phyloP scores from a whole-genome alignment of 2,888 invertebrate species.

The Ischnura elegans region DNA sequence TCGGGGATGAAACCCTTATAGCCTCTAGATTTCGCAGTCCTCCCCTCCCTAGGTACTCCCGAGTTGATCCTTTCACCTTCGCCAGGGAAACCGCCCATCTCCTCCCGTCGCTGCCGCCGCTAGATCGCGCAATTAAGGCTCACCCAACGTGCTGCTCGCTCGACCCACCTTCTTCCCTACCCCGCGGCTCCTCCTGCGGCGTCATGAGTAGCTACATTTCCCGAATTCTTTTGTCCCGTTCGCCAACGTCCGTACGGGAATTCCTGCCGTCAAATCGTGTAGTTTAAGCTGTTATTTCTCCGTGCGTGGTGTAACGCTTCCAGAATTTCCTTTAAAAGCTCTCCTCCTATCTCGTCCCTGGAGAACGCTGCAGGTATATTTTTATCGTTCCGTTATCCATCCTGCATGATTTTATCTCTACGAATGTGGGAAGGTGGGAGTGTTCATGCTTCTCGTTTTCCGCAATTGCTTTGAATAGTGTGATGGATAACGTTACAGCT shows the following conservation, averaged over 20 bases:
- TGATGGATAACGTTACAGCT: neutral
- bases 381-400: neutral
- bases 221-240: slow-evolving; percentile 19
- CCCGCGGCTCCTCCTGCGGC: neutral
- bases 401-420: neutral
- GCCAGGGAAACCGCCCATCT: neutral
- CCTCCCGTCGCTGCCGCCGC: neutral
- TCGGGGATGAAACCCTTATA: too few relatives aligned
- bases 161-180: neutral
- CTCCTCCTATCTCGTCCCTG: neutral
- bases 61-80: neutral
- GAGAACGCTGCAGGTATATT: neutral
- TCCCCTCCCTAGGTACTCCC: neutral
- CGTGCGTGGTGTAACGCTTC: neutral
- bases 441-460: neutral
- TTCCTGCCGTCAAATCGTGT: neutral
- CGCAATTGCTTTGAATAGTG: neutral
- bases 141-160: neutral
- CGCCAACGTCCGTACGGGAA: neutral
- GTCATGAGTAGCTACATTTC: slow-evolving; percentile 29
- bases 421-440: neutral
- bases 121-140: slow-evolving; percentile 1
- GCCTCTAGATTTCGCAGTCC: too few relatives aligned
- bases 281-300: slow-evolving; percentile 16
- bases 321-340: neutral